Conservation (phyloP, 2,888 invertebrate species). For the Halocaridina rubra region DNA sequence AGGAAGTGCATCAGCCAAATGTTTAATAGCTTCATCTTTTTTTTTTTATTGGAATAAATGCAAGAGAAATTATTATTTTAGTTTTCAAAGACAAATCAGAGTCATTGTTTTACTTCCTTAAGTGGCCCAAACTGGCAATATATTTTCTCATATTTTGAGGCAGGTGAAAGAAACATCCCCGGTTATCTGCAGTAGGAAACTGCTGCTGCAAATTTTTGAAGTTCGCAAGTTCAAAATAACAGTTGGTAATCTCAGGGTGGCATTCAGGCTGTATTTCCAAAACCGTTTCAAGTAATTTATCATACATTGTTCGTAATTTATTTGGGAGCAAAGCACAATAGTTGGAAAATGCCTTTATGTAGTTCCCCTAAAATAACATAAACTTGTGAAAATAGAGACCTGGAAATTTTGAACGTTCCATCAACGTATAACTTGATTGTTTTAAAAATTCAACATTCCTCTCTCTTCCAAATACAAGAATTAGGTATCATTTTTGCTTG, state of each 20-base stretch:
- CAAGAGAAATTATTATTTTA: neutral
- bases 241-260: neutral
- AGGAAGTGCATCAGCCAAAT: neutral
- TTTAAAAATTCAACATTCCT: too few relatives aligned
- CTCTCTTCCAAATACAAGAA: neutral
- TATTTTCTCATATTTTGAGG: too few relatives aligned
- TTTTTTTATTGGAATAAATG: neutral
- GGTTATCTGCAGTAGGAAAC: too few relatives aligned
- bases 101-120: neutral
- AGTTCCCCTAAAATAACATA: neutral
- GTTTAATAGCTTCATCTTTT: neutral
- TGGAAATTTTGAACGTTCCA: neutral
- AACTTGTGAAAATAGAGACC: neutral
- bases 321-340: neutral
- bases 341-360: too few relatives aligned
- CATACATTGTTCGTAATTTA: neutral
- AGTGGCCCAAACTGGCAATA: too few relatives aligned
- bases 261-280: neutral
- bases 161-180: too few relatives aligned
- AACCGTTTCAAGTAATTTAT: neutral
- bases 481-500: too few relatives aligned
- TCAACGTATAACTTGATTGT: too few relatives aligned
- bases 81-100: neutral
- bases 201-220: too few relatives aligned
- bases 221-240: neutral